Percentiles rank a stretch among this genome's conserved stretches.
Evolutionary conservation across 1,140 invertebrate species (phyloP).

Genomic region (Lamellibrachia luymesi): DNA sequence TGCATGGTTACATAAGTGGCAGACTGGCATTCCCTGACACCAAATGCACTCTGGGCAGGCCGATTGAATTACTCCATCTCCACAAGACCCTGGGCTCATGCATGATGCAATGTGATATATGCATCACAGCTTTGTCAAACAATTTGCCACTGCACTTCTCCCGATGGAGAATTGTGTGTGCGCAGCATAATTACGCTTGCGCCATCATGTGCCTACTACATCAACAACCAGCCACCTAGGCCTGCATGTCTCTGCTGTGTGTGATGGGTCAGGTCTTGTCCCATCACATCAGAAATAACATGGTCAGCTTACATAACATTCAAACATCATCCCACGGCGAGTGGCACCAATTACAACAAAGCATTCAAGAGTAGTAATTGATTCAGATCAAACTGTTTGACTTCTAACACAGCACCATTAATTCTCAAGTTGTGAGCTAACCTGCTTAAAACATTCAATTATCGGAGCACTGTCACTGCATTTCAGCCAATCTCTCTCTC

Average conservation of each 20-base stretch:
- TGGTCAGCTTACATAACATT: background rate
- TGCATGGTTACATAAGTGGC: background rate
- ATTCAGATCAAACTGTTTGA: background rate
- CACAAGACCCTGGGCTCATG: background rate
- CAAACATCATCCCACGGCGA: background rate
- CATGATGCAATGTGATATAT: conserved; percentile 5
- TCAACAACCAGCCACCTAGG: background rate
- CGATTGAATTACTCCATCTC: background rate
- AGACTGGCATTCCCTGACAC: background rate
- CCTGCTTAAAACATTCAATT: background rate
- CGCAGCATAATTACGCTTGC: background rate
- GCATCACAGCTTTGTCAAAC: background rate
- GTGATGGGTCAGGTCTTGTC: background rate
- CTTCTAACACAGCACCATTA: background rate
- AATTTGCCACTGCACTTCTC: background rate
- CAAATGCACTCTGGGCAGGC: background rate
- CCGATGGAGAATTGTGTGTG: background rate
- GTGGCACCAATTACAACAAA: background rate
- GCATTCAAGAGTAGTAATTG: background rate
- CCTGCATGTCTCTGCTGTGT: background rate
- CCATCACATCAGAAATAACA: background rate
- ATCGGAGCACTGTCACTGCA: background rate
- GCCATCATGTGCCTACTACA: background rate
- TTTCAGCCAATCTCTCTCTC: background rate
- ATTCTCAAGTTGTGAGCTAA: background rate